Evolutionary conservation across 2,888 invertebrate species (phyloP), one percentile per base, ranked within the genome.

Genomic region (Leucophenga montana): DNA sequence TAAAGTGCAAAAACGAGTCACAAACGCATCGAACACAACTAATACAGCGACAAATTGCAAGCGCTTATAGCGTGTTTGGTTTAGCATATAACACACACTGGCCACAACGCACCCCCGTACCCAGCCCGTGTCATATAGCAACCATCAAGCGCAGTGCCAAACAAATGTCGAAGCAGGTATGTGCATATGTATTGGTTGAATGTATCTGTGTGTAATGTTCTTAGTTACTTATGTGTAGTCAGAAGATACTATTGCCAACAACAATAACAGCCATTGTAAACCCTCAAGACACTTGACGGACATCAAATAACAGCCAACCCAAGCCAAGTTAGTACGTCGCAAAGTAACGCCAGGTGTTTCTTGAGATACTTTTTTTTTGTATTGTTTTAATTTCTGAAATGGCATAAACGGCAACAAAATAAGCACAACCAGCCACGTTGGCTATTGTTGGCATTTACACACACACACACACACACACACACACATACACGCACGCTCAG

Each of bases 121-220:
- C 71, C n/a, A 69, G 14, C 59, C 68, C 66, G 74, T 67, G 33
- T 39, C 39, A 39, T 3, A 39, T 66, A 71, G 71, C 67, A 67
- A 62, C 71, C 66, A 39, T 39, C 48, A 18, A 50, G 39, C 27
- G 33, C 33, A 16, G 44, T 27, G 59, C 72, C 61, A 68, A 68
- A 53, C 76, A 77, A 76, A 76, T 78, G 78, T 79, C 78, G 79
- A 78, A 76, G 68, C 71, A 78, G 78, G 78, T 78, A 78, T 71
- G 79, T 62, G 46, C 33, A 59, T 33, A 27, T 59, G 31, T 14
- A 0, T 39, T 39, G 39, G 1, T 50, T 33, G 59, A 33, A n/a
- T 27, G n/a, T n/a, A n/a, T n/a, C n/a, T n/a, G n/a, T n/a, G n/a
- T n/a, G n/a, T n/a, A 11, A 33, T 33, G 56, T 22, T 31, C 13